Conservation (phyloP, 2,797 vertebrate species). For the Melanotaenia boesemani region DNA sequence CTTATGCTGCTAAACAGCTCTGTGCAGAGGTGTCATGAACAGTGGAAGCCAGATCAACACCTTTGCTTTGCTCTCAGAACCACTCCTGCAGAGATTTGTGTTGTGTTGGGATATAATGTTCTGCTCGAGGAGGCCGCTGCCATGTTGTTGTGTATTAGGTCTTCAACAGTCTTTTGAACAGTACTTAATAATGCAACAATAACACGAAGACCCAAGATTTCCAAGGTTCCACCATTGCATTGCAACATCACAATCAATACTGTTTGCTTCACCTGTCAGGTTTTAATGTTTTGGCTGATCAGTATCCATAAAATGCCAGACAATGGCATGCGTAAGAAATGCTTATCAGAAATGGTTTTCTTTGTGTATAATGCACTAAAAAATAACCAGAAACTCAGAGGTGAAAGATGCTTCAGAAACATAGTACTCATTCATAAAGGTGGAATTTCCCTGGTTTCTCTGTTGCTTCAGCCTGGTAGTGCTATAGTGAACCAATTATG, state of each 20-base stretch:
- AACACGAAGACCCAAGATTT: not conserved
- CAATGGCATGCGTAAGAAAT: not conserved
- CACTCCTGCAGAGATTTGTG: not conserved
- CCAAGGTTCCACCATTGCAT: not conserved
- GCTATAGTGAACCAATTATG: conserved; percentile 18
- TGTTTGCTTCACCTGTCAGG: not conserved
- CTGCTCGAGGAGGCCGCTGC: not conserved
- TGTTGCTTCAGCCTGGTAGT: conserved; percentile 31
- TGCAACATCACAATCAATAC: not conserved
- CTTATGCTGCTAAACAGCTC: not conserved
- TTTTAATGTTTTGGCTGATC: not conserved
- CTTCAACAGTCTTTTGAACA: not conserved
- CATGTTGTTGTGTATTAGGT: not conserved
- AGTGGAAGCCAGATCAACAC: not conserved
- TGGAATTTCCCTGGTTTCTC: conserved; percentile 36
- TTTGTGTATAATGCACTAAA: not conserved
- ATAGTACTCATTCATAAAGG: not conserved
- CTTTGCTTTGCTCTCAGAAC: not conserved
- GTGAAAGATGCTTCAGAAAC: not conserved
- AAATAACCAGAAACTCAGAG: not conserved
- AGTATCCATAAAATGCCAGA: not conserved
- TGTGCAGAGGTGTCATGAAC: not conserved
- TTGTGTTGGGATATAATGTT: not conserved
- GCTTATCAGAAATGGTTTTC: not conserved
- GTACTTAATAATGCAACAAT: not conserved